A percentile compares a stretch with the other conserved stretches of the same genome.
phyloP scores from a whole-genome alignment of 2,113 vertebrate genomes.

The Romanogobio albipinnatus region DNA sequence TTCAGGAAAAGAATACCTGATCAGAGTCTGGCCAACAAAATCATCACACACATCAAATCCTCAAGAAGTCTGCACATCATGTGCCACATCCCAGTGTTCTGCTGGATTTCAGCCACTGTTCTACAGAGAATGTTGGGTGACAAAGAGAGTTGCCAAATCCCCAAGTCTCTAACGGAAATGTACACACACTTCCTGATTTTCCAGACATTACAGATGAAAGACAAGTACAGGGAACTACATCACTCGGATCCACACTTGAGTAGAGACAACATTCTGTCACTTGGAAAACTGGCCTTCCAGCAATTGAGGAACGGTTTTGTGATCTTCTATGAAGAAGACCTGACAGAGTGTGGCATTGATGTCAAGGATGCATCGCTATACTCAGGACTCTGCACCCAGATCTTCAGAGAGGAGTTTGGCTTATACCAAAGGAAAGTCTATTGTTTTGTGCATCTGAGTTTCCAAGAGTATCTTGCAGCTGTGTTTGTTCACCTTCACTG shows the following conservation, averaged over 20 bases:
- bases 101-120: conserved; percentile 22
- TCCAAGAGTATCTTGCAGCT: conserved; percentile 51
- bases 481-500: conserved; percentile 43
- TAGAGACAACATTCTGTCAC: conserved; percentile 24
- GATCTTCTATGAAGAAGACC: conserved; percentile 46
- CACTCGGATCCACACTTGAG: conserved; percentile 19
- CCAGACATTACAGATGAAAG: conserved; percentile 31
- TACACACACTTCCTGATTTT: conserved; percentile 36
- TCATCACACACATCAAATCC: conserved; percentile 1
- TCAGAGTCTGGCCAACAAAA: conserved; percentile 9
- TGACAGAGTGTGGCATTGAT: conserved; percentile 5
- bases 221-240: conserved; percentile 13
- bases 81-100: conserved; percentile 11
- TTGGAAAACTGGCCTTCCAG: conserved; percentile 46
- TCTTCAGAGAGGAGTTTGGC: conserved; percentile 20
- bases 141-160: neutral
- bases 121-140: conserved; percentile 20
- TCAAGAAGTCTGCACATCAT: conserved; percentile 10
- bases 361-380: conserved; percentile 41
- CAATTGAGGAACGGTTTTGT: conserved; percentile 37
- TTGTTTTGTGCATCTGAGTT: conserved; percentile 50
- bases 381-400: conserved; percentile 47
- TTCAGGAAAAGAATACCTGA: conserved; percentile 32
- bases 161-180: conserved; percentile 48
- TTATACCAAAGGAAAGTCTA: conserved; percentile 39